Percentiles rank a stretch among this genome's conserved stretches.
Evolutionary conservation across 2,888 invertebrate species (phyloP).

Genomic region (Eilema caniola): DNA sequence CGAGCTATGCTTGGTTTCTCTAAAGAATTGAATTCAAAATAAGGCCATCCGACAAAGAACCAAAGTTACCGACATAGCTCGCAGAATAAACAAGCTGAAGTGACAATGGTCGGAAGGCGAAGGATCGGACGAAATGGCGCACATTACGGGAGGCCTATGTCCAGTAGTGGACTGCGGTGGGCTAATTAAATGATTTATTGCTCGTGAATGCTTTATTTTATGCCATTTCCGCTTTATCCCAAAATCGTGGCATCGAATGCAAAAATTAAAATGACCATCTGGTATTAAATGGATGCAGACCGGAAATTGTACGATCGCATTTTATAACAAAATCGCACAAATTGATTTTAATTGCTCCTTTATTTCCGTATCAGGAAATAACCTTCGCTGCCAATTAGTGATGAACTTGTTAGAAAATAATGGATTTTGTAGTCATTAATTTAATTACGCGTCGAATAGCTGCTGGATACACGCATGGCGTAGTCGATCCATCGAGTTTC

Average conservation of each 20-base stretch:
- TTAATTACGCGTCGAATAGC: background rate
- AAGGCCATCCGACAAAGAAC: too few relatives aligned
- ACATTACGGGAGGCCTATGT: too few relatives aligned
- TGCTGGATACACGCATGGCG: background rate
- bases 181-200: too few relatives aligned
- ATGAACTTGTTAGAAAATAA: constrained; percentile 20
- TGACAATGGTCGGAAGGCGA: too few relatives aligned
- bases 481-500: background rate
- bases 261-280: constrained; percentile 38
- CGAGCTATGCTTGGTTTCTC: too few relatives aligned
- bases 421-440: constrained; percentile 8
- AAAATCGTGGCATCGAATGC: constrained; percentile 37
- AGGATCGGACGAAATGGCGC: too few relatives aligned
- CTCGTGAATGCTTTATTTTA: constrained; percentile 8
- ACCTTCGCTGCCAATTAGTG: constrained; percentile 43
- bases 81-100: too few relatives aligned
- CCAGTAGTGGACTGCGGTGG: too few relatives aligned
- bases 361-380: constrained; percentile 40
- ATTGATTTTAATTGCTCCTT: constrained; percentile 37
- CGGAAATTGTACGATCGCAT: constrained; percentile 41
- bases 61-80: too few relatives aligned
- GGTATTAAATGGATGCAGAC: constrained; percentile 38
- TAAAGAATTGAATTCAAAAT: too few relatives aligned
- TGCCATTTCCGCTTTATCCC: constrained; percentile 22
- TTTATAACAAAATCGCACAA: constrained; percentile 34